A percentile compares a stretch with the other conserved stretches of the same genome.
phyloP scores from a whole-genome alignment of 2,113 vertebrate species.

The Perca schrenkii region DNA sequence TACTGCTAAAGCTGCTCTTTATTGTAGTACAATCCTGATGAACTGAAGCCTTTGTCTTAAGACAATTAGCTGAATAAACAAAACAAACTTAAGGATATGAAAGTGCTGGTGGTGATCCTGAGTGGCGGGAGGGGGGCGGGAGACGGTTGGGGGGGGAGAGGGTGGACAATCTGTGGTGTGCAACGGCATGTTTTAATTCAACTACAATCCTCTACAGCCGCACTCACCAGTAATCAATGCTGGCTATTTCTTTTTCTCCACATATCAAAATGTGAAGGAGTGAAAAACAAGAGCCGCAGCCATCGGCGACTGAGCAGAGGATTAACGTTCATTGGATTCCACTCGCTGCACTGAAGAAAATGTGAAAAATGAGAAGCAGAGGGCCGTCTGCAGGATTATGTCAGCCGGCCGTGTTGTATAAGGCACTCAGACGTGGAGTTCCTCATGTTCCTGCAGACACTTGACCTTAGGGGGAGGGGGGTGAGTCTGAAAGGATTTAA shows the following conservation, averaged over 20 bases:
- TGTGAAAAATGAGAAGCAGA: conserved; percentile 51
- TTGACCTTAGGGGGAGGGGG: conserved; percentile 54
- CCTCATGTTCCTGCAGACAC: conserved; percentile 47
- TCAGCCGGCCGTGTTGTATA: conserved; percentile 23
- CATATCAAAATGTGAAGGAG: conserved; percentile 47
- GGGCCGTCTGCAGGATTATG: conserved; percentile 62
- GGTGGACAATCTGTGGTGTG: conserved; percentile 33
- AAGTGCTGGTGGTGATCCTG: neutral
- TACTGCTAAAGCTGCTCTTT: neutral
- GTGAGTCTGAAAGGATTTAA: conserved; percentile 29
- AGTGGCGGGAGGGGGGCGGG: neutral
- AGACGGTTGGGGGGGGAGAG: neutral
- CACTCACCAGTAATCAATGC: conserved; percentile 53
- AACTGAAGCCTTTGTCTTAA: conserved; percentile 11
- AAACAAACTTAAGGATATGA: conserved; percentile 41
- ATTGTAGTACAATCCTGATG: neutral
- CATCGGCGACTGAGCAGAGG: conserved; percentile 49
- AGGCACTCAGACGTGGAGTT: conserved; percentile 40
- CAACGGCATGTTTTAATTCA: conserved; percentile 49
- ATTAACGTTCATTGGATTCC: conserved; percentile 64
- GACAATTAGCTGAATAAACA: conserved; percentile 45
- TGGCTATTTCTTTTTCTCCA: neutral
- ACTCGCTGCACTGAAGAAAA: conserved; percentile 27
- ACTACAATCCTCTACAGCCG: conserved; percentile 55
- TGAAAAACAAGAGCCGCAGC: conserved; percentile 53